Base-by-base conservation (phyloP, 2,113 vertebrate species). In the Pungitius pungitius region DNA sequence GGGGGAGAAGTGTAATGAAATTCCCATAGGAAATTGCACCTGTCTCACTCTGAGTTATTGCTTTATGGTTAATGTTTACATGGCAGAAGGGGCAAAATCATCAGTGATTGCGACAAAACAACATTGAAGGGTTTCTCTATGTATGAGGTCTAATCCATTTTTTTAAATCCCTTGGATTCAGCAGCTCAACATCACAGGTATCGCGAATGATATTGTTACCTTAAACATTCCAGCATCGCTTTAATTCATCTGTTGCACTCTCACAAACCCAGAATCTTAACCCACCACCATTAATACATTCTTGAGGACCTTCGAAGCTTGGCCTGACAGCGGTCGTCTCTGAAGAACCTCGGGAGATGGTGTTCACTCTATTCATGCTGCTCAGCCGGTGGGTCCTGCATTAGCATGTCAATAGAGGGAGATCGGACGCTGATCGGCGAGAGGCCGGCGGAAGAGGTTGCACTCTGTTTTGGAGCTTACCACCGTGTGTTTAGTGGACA, bases 391-490 rank as follows among this genome's bases (percentile, higher is more conserved):
- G 85, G 77, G 85, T 82, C 75, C 45, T 33, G 68, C 69, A 93
- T 94, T 94, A 92, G 90, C 93, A 94, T 94, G 87, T 93, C 90
- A 94, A 94, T 92, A 70, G 86, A 82, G 85, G 70, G 56, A 42
- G 65, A 82, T 68, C 58, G 57, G 40, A 62, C 13, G 12, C 64
- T 52, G 69, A 76, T 60, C 51, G 64, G 35, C 54, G 61, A 74
- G 69, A 63, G 77, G 22, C 75, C 61, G 49, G 35, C 68, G 57
- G 74, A 83, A 62, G 83, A 75, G 83, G 59, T 42, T 57, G 42
- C 69, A 63, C 56, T 77, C 63, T 69, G 66, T 58, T 77, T 59
- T 77, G 72, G 8, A 61, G 69, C 33, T 51, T 65, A 79, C 67
- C 65, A 54, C 68, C 17, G 0, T 75, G 83, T 20, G 45, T 64